Conservation (phyloP, 2,797 vertebrate genomes). For the Moxostoma hubbsi region DNA sequence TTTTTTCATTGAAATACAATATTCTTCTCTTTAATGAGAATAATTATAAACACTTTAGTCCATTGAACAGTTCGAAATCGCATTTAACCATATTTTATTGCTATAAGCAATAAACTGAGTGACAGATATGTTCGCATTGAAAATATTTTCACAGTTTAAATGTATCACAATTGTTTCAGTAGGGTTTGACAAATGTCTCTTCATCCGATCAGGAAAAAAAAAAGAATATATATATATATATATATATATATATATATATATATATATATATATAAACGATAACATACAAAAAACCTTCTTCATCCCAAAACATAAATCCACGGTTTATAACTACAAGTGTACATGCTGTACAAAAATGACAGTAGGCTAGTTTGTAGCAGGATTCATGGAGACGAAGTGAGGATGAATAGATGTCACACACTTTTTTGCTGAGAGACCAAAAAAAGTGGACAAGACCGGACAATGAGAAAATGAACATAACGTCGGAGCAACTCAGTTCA, state of each 20-base stretch:
- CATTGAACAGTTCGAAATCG: slow-evolving; percentile 62
- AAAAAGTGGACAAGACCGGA: slow-evolving; percentile 81
- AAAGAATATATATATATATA: too few species aligned
- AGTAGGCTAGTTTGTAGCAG: slow-evolving; percentile 74
- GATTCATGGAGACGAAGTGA: slow-evolving; percentile 81
- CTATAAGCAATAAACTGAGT: slow-evolving; percentile 81
- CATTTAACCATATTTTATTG: slow-evolving; percentile 82
- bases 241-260: too few species aligned
- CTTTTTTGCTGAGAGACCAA: slow-evolving; percentile 85
- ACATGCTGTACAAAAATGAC: slow-evolving; percentile 75
- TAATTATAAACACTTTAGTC: slow-evolving; percentile 84
- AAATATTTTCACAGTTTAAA: background rate
- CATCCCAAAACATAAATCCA: slow-evolving; percentile 79
- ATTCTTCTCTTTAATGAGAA: slow-evolving; percentile 79
- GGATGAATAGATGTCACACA: slow-evolving; percentile 80
- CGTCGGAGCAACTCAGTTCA: slow-evolving; percentile 79
- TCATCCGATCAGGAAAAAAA: slow-evolving; percentile 61
- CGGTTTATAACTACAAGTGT: slow-evolving; percentile 79
- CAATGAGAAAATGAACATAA: slow-evolving; percentile 82
- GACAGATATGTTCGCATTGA: slow-evolving; percentile 42
- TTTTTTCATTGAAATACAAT: slow-evolving; percentile 60
- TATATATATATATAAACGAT: too few species aligned
- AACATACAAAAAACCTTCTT: slow-evolving; percentile 71
- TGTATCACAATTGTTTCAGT: slow-evolving; percentile 59
- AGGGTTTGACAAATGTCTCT: slow-evolving; percentile 75